Percentiles rank a stretch among this genome's conserved stretches.
Conservation (phyloP, 2,888 invertebrate species). For the Drosophila robusta region DNA sequence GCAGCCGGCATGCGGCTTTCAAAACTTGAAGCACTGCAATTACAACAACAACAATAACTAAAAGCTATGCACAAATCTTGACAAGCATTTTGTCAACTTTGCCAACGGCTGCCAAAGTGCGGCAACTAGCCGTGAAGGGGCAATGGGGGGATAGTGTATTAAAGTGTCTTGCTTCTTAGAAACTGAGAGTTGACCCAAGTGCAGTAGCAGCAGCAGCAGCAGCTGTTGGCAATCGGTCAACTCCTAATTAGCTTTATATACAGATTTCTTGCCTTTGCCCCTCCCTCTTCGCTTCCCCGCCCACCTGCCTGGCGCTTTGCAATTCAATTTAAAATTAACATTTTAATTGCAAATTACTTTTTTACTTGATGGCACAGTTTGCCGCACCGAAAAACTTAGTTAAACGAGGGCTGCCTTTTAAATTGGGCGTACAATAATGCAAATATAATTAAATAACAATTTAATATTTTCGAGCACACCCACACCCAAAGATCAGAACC, state of each 20-base stretch:
- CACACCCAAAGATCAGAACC: too few relatives aligned
- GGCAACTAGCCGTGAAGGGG: constrained; percentile 1
- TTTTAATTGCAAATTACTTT: constrained; percentile 81
- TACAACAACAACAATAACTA: constrained; percentile 54
- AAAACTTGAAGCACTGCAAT: constrained; percentile 57
- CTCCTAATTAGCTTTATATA: constrained; percentile 68
- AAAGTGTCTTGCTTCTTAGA: constrained; percentile 47
- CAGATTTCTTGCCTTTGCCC: constrained; percentile 28
- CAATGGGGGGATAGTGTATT: constrained; percentile 26
- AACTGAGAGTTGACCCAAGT: constrained; percentile 47
- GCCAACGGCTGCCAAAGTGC: constrained; percentile 23
- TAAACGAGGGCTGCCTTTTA: background rate
- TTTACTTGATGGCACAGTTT: constrained; percentile 50
- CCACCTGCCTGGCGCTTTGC: constrained; percentile 22
- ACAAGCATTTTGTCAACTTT: constrained; percentile 81
- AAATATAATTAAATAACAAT: too few relatives aligned
- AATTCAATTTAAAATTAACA: constrained; percentile 82
- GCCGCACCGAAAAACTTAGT: background rate
- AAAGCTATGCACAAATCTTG: constrained; percentile 61
- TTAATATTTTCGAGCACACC: too few relatives aligned
- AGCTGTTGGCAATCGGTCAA: constrained; percentile 17
- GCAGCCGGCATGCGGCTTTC: constrained; percentile 58
- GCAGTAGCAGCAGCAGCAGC: constrained; percentile 21
- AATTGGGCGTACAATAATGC: background rate
- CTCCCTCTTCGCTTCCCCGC: background rate